These are phyloP conservation scores for Polyodon spathula DNA, from an alignment of 2,113 vertebrate genomes.

Conservation along the genomic window DNA sequence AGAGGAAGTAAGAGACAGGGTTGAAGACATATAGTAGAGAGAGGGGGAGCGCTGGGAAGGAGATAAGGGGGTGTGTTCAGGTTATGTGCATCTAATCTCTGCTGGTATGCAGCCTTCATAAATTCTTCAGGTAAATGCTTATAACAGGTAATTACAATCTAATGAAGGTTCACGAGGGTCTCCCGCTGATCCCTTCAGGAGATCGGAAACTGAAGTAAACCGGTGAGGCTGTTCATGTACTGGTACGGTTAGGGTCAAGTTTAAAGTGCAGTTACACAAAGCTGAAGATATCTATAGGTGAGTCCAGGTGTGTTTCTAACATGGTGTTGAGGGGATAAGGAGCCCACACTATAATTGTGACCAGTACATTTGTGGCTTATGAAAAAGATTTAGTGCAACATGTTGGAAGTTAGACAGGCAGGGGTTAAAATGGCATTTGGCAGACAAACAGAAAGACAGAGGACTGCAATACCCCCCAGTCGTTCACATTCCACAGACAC, in stretches of 20 bases:
- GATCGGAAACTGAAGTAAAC: background rate
- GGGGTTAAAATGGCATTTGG: too few relatives aligned
- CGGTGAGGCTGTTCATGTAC: background rate
- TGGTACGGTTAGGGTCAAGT: too few relatives aligned
- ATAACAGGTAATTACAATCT: constrained; percentile 23
- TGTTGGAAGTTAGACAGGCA: too few relatives aligned
- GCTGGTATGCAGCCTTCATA: constrained; percentile 14
- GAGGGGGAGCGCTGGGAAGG: background rate
- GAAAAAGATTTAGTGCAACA: too few relatives aligned
- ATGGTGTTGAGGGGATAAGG: too few relatives aligned
- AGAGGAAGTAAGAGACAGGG: background rate
- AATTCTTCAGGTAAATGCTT: constrained; percentile 14
- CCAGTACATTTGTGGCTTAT: too few relatives aligned
- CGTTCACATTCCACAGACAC: background rate
- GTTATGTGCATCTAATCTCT: constrained; percentile 11
- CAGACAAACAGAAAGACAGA: too few relatives aligned
- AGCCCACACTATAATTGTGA: too few relatives aligned
- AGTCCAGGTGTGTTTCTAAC: too few relatives aligned
- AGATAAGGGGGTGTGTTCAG: background rate
- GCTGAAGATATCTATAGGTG: background rate
- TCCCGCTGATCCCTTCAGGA: background rate
- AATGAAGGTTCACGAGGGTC: constrained; percentile 14
- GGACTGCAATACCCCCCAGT: background rate
- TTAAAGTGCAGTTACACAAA: too few relatives aligned
- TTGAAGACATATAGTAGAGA: background rate